Percentiles rank a stretch among this genome's conserved stretches.
Evolutionary conservation across 37 sponge, comb jelly and placozoan genomes (phyloP).

Genomic region (Aphrocallistes beatrix): DNA sequence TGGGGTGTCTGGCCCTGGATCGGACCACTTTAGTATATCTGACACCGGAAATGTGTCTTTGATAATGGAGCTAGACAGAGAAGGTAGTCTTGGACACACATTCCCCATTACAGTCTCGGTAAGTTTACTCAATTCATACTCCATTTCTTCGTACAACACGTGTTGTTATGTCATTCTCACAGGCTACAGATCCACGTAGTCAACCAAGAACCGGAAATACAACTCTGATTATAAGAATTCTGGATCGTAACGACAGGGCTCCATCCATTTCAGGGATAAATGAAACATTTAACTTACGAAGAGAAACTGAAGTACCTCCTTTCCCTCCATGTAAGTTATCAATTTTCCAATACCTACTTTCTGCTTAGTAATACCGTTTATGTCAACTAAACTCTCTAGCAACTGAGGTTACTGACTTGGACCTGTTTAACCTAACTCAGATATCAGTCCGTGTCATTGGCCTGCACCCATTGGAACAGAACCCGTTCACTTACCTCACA

Average conservation of each 20-base stretch:
- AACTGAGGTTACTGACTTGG: background rate
- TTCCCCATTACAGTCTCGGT: background rate
- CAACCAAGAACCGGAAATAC: constrained; percentile 1
- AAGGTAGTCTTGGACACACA: background rate
- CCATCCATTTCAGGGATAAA: background rate
- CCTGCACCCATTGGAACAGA: background rate
- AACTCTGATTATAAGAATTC: background rate
- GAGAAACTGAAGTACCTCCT: background rate
- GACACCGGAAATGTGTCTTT: background rate
- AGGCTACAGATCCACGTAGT: constrained; percentile 7
- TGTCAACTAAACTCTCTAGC: background rate
- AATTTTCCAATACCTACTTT: background rate
- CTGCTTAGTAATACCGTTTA: background rate
- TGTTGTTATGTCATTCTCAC: background rate
- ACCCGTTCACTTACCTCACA: constrained; percentile 10
- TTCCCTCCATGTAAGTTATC: background rate
- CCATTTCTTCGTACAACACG: background rate
- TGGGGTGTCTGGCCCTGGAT: background rate
- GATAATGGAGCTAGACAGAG: background rate
- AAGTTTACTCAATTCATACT: background rate
- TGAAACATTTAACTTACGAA: background rate
- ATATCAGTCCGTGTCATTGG: background rate
- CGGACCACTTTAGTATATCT: background rate
- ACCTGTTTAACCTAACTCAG: background rate
- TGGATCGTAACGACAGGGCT: background rate